Evolutionary conservation across 1,140 invertebrate genomes (phyloP).

Genomic region (Drosophila bocki): DNA sequence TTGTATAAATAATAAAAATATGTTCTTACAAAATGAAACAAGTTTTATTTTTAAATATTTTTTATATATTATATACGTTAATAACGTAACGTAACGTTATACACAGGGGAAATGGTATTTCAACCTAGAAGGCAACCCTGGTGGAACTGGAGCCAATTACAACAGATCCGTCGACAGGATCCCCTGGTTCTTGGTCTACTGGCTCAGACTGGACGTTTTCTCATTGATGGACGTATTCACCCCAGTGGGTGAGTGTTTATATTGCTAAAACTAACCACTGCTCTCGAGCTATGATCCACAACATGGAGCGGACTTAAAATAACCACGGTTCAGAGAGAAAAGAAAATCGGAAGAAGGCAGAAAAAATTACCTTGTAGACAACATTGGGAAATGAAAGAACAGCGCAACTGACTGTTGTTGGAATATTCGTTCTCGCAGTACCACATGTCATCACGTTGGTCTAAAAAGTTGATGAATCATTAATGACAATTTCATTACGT

Average conservation of each 20-base stretch:
- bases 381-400: no score
- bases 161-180: not conserved
- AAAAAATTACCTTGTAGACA: no score
- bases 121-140: not conserved
- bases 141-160: not conserved
- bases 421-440: no score
- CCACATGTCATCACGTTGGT: no score
- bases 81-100: not conserved
- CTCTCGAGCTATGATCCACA: no score
- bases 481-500: no score
- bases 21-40: not conserved
- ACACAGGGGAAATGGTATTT: not conserved
- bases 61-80: not conserved
- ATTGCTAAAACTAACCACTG: not conserved
- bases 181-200: not conserved
- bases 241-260: not conserved
- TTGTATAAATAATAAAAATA: not conserved
- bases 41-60: no score
- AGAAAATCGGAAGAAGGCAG: no score
- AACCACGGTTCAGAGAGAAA: no score
- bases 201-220: not conserved
- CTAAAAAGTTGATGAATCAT: no score
- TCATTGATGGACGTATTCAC: not conserved
- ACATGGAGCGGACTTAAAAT: no score
- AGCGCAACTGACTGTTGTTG: no score